Evolutionary conservation across 2,113 vertebrate genomes (phyloP).

Genomic region (Aptenodytes forsteri): DNA sequence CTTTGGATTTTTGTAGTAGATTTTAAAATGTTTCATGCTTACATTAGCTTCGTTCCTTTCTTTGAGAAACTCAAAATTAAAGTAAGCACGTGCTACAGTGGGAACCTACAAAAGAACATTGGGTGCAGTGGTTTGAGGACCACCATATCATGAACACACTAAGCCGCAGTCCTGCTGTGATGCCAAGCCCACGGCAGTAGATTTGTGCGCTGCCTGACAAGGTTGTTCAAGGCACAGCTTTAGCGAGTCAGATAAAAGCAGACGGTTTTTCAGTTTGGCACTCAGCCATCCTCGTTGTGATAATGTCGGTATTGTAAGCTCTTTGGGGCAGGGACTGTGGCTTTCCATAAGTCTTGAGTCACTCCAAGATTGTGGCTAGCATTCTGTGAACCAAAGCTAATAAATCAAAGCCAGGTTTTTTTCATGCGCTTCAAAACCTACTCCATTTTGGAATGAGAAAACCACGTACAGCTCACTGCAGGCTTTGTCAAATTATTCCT

Average conservation of each 20-base stretch:
- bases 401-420: conserved; percentile 43
- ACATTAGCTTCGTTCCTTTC: not conserved
- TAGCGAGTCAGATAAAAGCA: not conserved
- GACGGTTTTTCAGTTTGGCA: not conserved
- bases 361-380: conserved; percentile 10
- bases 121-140: not conserved
- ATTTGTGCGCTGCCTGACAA: not conserved
- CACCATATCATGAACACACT: not conserved
- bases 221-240: not conserved
- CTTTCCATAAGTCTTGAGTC: not conserved
- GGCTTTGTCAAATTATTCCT: conserved; percentile 71
- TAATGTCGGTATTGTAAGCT: not conserved
- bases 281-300: not conserved
- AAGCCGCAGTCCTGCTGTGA: not conserved
- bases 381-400: conserved; percentile 47
- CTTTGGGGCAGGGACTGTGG: conserved; percentile 1
- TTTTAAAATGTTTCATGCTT: not conserved
- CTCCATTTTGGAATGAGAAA: conserved; percentile 48
- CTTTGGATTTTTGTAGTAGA: not conserved
- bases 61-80: not conserved
- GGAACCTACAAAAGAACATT: not conserved
- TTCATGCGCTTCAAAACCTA: conserved; percentile 48
- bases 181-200: not conserved
- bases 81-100: not conserved
- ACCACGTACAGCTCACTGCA: conserved; percentile 43